phyloP scores from a whole-genome alignment of 2,888 invertebrate genomes.

The Epirrhoe alternata region DNA sequence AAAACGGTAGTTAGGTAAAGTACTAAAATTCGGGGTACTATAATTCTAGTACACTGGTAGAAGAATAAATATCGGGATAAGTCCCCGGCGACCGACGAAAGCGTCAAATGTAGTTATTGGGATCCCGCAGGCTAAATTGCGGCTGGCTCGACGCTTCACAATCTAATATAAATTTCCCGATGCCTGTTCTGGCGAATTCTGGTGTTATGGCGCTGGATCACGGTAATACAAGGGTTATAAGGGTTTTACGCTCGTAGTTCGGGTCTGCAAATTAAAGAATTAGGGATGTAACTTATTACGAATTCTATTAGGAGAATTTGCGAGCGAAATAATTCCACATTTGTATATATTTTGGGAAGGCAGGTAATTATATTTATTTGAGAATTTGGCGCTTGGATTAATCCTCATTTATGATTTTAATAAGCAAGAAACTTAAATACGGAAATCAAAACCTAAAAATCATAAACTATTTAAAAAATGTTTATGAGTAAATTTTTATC shows the following conservation, averaged over 20 bases:
- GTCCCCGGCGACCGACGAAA: constrained; percentile 51
- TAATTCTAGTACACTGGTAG: constrained; percentile 14
- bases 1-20: background rate
- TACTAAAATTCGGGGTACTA: constrained; percentile 8
- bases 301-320: background rate
- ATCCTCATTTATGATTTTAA: background rate
- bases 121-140: constrained; percentile 60
- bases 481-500: too few species aligned
- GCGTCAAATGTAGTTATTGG: constrained; percentile 63
- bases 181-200: constrained; percentile 49
- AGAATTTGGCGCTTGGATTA: background rate
- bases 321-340: background rate
- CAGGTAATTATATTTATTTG: too few species aligned
- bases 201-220: constrained; percentile 28
- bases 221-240: constrained; percentile 29
- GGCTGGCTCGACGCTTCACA: constrained; percentile 53
- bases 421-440: too few species aligned
- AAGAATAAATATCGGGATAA: constrained; percentile 36
- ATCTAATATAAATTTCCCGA: constrained; percentile 63
- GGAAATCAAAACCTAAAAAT: too few species aligned
- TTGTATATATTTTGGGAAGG: too few species aligned
- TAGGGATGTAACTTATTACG: constrained; percentile 14
- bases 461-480: too few species aligned
- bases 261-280: constrained; percentile 20
- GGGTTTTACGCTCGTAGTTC: constrained; percentile 26